phyloP scores from a whole-genome alignment of 2,888 invertebrate genomes.

The Nezara viridula region DNA sequence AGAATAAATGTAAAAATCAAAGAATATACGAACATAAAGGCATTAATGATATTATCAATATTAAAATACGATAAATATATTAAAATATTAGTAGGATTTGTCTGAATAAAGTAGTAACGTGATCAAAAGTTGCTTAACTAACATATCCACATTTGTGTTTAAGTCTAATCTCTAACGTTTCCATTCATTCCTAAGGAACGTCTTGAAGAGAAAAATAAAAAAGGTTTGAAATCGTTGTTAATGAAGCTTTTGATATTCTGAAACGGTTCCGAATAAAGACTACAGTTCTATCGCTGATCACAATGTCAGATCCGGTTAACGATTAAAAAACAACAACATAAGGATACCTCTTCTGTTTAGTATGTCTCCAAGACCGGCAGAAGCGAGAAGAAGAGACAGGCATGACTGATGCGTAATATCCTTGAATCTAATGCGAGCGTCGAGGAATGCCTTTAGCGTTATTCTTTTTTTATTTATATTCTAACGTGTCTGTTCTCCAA shows the following conservation, averaged over 20 bases:
- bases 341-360: not conserved
- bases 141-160: too few relatives aligned
- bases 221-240: not conserved
- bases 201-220: not conserved
- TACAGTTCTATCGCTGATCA: conserved; percentile 2
- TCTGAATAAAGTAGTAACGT: too few relatives aligned
- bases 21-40: too few relatives aligned
- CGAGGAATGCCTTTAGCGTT: not conserved
- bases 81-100: too few relatives aligned
- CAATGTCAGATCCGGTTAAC: conserved; percentile 68
- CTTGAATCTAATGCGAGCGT: not conserved
- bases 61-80: too few relatives aligned
- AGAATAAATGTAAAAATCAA: too few relatives aligned
- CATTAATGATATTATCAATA: too few relatives aligned
- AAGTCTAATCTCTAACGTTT: not conserved
- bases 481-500: not conserved
- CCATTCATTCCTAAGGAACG: not conserved
- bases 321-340: not conserved
- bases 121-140: conserved; percentile 1
- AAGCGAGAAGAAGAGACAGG: not conserved
- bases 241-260: not conserved
- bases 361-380: not conserved
- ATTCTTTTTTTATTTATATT: not conserved
- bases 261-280: not conserved
- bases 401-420: conserved; percentile 30